Evolutionary conservation across 2,888 invertebrate species (phyloP).

Genomic region (Drosophila macrothrix): DNA sequence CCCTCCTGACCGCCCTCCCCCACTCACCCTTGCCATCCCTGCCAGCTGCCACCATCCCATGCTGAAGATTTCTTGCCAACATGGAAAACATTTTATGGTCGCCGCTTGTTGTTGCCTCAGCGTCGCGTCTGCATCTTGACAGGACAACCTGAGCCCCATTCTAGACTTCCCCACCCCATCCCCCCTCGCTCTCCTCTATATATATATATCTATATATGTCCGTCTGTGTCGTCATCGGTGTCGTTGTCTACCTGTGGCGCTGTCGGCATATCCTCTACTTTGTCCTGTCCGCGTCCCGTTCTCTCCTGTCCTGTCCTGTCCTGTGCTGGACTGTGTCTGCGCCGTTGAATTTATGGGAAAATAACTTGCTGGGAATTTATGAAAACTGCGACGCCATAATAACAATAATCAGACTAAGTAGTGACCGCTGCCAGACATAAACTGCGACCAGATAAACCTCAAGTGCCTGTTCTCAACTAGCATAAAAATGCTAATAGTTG

Average conservation of each 20-base stretch:
- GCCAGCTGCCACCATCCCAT: neutral
- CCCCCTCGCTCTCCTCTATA: constrained; percentile 5
- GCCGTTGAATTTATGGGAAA: constrained; percentile 75
- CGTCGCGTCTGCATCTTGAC: constrained; percentile 69
- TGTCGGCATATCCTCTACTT: constrained; percentile 38
- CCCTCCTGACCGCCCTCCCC: neutral
- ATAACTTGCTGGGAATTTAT: constrained; percentile 81
- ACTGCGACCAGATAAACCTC: constrained; percentile 75
- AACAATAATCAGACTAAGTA: constrained; percentile 81
- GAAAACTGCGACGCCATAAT: constrained; percentile 81
- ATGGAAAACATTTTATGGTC: constrained; percentile 47
- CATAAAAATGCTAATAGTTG: constrained; percentile 72
- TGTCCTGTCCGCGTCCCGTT: constrained; percentile 23
- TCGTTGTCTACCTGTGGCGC: constrained; percentile 43
- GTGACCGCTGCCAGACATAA: constrained; percentile 80
- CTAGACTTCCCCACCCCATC: neutral
- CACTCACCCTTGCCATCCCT: neutral
- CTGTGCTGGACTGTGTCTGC: constrained; percentile 44
- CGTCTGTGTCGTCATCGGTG: constrained; percentile 20
- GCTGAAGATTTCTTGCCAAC: constrained; percentile 33
- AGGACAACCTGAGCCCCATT: constrained; percentile 46
- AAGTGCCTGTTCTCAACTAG: constrained; percentile 39
- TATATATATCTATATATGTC: constrained; percentile 18
- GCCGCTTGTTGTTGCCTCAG: constrained; percentile 32
- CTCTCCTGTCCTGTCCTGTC: constrained; percentile 10